phyloP scores from a whole-genome alignment of 2,797 vertebrate genomes.

The Linurgus olivaceus region DNA sequence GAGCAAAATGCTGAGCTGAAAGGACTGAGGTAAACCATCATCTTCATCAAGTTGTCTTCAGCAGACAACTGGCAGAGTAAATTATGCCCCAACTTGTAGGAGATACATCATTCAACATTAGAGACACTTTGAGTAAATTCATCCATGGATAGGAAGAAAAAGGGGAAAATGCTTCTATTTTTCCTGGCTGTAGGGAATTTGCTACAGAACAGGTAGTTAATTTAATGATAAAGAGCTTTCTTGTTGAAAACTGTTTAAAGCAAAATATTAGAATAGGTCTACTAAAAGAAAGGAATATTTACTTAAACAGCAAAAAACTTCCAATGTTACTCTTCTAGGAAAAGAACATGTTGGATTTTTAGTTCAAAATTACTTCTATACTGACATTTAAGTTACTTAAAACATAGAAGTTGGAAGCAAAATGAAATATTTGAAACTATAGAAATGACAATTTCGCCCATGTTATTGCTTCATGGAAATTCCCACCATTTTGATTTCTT shows the following conservation, averaged over 20 bases:
- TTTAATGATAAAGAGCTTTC: not conserved
- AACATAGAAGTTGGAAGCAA: not conserved
- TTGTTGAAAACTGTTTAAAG: not conserved
- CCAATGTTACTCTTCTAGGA: not conserved
- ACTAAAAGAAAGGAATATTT: not conserved
- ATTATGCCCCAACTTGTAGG: not conserved
- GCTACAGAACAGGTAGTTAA: not conserved
- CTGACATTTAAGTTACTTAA: not conserved
- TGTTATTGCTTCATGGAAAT: not conserved
- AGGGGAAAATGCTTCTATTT: not conserved
- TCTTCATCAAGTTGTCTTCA: not conserved
- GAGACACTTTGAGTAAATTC: not conserved
- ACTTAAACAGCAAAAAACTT: not conserved
- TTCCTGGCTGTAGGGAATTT: not conserved
- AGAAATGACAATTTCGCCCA: not conserved
- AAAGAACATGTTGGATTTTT: not conserved
- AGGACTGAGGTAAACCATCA: not conserved
- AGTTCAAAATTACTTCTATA: not conserved
- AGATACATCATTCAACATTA: not conserved
- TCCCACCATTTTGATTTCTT: not conserved
- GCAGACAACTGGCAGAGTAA: not conserved
- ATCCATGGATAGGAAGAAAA: not conserved
- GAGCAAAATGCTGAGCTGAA: not conserved
- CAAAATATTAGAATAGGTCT: not conserved
- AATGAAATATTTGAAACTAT: not conserved